Evolutionary conservation across 2,797 vertebrate genomes (phyloP).

Genomic region (Lutra lutra): DNA sequence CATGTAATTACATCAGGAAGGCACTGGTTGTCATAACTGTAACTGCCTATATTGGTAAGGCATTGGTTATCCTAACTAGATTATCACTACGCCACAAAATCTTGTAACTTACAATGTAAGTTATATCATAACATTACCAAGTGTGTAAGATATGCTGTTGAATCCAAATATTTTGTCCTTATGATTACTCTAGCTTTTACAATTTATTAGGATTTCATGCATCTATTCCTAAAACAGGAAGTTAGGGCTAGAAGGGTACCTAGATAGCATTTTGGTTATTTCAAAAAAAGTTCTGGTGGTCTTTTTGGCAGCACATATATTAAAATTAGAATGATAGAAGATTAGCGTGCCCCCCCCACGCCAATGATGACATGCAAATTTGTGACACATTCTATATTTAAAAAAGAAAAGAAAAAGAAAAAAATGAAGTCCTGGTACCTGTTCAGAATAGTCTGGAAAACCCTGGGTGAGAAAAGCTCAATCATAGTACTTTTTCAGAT

Average conservation of each 20-base stretch:
- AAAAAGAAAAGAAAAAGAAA: neutral
- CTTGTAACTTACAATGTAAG: neutral
- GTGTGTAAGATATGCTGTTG: neutral
- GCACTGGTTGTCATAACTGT: neutral
- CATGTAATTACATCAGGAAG: slow-evolving; percentile 65
- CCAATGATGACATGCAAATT: neutral
- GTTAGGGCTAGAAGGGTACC: neutral
- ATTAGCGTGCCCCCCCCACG: neutral
- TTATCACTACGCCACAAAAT: neutral
- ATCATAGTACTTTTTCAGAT: neutral
- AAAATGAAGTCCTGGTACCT: slow-evolving; percentile 49
- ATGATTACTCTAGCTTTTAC: slow-evolving; percentile 53
- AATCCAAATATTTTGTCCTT: slow-evolving; percentile 59
- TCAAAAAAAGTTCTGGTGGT: slow-evolving; percentile 41
- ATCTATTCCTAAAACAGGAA: slow-evolving; percentile 58
- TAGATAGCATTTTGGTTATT: slow-evolving; percentile 55
- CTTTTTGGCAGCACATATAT: neutral
- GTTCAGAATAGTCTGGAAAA: neutral
- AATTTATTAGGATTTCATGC: slow-evolving; percentile 61
- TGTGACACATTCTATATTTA: neutral
- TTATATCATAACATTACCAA: neutral
- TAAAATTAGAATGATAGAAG: neutral
- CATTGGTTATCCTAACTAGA: neutral
- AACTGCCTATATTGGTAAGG: slow-evolving; percentile 52
- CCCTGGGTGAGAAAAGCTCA: neutral